Percentiles rank a stretch among this genome's conserved stretches.
These are phyloP conservation scores for Rhinella marina DNA, from an alignment of 2,797 vertebrate genomes.

Conservation along the genomic window DNA sequence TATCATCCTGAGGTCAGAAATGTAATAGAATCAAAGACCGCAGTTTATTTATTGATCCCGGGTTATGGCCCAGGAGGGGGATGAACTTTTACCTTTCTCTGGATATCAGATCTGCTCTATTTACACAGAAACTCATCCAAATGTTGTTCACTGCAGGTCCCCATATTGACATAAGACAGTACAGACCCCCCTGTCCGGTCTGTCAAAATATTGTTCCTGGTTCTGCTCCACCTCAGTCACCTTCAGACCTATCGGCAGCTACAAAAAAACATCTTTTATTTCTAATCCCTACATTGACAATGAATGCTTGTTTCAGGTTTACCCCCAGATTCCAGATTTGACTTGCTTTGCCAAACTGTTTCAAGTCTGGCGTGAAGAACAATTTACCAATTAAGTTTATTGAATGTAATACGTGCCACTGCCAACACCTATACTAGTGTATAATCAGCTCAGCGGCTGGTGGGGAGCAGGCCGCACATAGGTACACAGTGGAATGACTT, in stretches of 20 bases:
- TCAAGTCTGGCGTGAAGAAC: no score
- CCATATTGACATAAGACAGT: constrained; percentile 22
- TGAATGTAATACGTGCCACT: no score
- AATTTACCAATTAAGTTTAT: no score
- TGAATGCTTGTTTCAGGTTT: neutral
- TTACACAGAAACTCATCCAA: constrained; percentile 34
- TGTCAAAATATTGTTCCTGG: constrained; percentile 39
- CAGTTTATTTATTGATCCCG: constrained; percentile 28
- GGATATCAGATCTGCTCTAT: constrained; percentile 24
- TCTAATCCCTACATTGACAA: neutral
- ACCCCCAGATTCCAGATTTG: neutral
- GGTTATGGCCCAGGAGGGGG: neutral
- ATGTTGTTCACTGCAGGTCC: constrained; percentile 25
- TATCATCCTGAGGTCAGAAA: neutral
- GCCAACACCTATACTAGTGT: no score
- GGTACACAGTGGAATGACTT: no score
- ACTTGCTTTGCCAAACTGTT: neutral
- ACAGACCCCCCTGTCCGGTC: neutral
- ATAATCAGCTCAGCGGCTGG: no score
- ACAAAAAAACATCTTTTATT: neutral
- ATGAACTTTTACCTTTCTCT: constrained; percentile 35
- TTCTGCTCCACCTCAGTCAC: neutral
- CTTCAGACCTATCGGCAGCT: neutral
- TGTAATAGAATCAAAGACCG: constrained; percentile 6
- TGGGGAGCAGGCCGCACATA: no score